phyloP scores from a whole-genome alignment of 2,113 vertebrate genomes.

The Genyomyrus donnyi region DNA sequence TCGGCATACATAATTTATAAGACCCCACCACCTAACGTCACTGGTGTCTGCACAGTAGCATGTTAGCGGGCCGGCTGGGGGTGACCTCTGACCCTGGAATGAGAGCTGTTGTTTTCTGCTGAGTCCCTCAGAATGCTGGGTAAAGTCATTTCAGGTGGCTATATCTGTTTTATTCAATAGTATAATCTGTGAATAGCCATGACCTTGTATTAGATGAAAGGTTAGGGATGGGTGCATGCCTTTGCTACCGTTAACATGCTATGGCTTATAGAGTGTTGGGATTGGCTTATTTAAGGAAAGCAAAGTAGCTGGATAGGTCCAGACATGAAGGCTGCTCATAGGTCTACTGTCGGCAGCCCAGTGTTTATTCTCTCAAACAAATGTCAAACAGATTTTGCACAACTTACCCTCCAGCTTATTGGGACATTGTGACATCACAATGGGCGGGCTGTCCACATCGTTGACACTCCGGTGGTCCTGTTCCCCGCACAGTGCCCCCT shows the following conservation, averaged over 20 bases:
- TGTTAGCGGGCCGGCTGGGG: neutral
- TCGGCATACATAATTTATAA: slow-evolving; percentile 4
- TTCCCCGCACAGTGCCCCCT: neutral
- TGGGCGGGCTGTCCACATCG: neutral
- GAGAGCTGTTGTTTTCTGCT: neutral
- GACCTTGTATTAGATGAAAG: neutral
- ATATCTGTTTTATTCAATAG: neutral
- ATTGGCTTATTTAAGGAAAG: neutral
- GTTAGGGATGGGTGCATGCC: neutral
- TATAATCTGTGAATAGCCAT: neutral
- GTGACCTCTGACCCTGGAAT: neutral
- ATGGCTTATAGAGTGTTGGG: neutral
- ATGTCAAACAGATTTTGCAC: neutral
- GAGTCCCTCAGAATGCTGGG: neutral
- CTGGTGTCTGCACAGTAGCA: neutral
- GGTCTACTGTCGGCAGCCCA: neutral
- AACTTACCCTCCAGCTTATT: neutral
- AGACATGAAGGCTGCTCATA: neutral
- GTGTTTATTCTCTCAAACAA: neutral
- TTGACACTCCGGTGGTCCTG: neutral
- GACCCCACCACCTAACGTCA: neutral
- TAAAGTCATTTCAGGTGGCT: neutral
- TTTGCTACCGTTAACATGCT: neutral
- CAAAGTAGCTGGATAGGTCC: neutral
- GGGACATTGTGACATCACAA: neutral